Conservation (phyloP, 2,113 vertebrate species). For the Cathartes aura region DNA sequence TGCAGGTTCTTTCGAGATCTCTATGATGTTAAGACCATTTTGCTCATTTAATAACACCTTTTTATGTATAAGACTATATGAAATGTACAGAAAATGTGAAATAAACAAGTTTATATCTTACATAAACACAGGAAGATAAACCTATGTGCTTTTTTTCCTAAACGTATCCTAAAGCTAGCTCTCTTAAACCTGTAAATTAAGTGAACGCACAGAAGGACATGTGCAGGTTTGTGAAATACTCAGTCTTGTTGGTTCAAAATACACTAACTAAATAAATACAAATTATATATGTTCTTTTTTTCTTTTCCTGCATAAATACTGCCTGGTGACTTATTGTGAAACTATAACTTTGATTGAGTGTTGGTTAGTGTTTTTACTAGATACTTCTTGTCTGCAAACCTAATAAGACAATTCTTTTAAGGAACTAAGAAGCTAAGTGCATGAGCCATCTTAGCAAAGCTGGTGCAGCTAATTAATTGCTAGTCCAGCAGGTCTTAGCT, state of each 20-base stretch:
- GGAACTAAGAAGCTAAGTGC: slow-evolving; percentile 58
- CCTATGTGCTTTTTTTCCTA: neutral
- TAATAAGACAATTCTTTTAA: neutral
- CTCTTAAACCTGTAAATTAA: neutral
- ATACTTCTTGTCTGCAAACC: neutral
- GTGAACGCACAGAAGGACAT: accelerated
- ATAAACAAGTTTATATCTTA: neutral
- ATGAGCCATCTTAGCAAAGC: slow-evolving; percentile 62
- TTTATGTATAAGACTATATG: neutral
- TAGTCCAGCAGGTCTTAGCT: slow-evolving; percentile 63
- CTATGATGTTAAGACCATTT: neutral
- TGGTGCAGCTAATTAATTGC: slow-evolving; percentile 73
- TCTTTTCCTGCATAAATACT: neutral
- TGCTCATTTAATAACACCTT: neutral
- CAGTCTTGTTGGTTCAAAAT: neutral
- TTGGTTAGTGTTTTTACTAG: neutral
- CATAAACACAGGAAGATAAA: neutral
- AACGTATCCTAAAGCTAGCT: neutral
- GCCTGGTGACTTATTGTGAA: neutral
- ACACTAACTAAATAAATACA: neutral
- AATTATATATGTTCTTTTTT: neutral
- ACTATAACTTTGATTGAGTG: neutral
- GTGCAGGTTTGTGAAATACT: neutral
- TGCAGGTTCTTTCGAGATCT: neutral
- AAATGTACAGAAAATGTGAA: neutral